Base-by-base conservation (phyloP, 1,140 invertebrate species). In the Drosophila erecta region DNA sequence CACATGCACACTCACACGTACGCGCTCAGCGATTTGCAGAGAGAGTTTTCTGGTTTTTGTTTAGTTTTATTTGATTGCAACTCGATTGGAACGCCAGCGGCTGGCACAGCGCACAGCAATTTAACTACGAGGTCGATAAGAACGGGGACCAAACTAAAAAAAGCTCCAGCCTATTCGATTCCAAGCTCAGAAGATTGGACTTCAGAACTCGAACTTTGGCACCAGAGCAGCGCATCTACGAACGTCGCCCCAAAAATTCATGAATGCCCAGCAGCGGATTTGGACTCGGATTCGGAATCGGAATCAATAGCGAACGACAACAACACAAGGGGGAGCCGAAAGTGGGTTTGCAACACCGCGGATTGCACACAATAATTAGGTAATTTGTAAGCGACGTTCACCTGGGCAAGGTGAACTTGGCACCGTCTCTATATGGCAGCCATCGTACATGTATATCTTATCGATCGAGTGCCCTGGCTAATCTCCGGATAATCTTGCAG, bases 321-420 rank as follows among this genome's bases (percentile, higher is more conserved):
- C 64, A 55, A 53, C 57, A 41, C 47, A 35, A 43, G 44, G 55
- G 47, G 44, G 11, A 40, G 12, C 66, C 35, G 30, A 47, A 50
- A 24, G 41, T 20, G 17, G 17, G 59, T 15, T 56, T 69, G 74
- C 53, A 85, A 54, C 60, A 66, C 58, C 58, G 14, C 59, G 55
- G 55, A 69, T 87, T 89, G 79, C 84, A 83, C 84, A 66, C 83
- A 71, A 57, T 89, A 87, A 87, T 83, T 87, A 83, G 83, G 83
- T 89, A 89, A 87, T 87, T 87, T 89, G 71, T 86, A 89, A 76
- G 72, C 79, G 53, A 55, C 66, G 76, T 84, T 85, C 66, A 64
- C 72, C 40, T 27, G 15, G 33, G 4, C n/a, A 30, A 50, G 54
- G 60, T 49, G 58, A 72, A 77, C 81, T 67, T 67, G 73, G 76